Evolutionary conservation across 2,113 vertebrate genomes (phyloP).

Genomic region (Tachysurus vachellii): DNA sequence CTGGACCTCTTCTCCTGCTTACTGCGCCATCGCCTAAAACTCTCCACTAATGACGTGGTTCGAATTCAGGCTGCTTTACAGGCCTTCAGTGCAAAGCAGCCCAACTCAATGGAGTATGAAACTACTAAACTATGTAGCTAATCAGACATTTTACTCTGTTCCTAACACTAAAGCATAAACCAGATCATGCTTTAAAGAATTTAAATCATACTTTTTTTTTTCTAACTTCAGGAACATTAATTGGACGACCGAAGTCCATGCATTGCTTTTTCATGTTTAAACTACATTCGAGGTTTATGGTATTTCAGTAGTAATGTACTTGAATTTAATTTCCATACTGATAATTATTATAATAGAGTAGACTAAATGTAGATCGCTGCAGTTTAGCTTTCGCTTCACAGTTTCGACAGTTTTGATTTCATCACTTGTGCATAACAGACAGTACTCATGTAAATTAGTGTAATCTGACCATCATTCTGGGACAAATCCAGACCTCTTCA

Average conservation of each 20-base stretch:
- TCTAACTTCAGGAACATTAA: slow-evolving; percentile 57
- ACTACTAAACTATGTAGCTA: slow-evolving; percentile 84
- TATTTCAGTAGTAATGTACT: slow-evolving; percentile 20
- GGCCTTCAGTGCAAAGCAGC: slow-evolving; percentile 78
- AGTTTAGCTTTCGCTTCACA: slow-evolving; percentile 27
- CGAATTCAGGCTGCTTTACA: slow-evolving; percentile 78
- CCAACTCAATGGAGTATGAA: slow-evolving; percentile 77
- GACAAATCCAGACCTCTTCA: neutral
- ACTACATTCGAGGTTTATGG: slow-evolving; percentile 22
- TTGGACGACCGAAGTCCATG: slow-evolving; percentile 58
- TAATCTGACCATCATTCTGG: slow-evolving; percentile 39
- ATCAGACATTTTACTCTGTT: slow-evolving; percentile 56
- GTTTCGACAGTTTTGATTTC: slow-evolving; percentile 20
- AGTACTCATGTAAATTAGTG: slow-evolving; percentile 35
- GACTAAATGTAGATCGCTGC: slow-evolving; percentile 20
- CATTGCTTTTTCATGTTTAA: slow-evolving; percentile 55
- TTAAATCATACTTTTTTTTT: slow-evolving; percentile 38
- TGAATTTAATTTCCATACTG: slow-evolving; percentile 29
- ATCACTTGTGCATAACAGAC: slow-evolving; percentile 20
- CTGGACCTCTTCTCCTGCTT: slow-evolving; percentile 81
- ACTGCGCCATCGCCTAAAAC: slow-evolving; percentile 78
- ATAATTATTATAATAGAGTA: slow-evolving; percentile 31
- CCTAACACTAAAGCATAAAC: slow-evolving; percentile 52
- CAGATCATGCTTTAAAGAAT: slow-evolving; percentile 55
- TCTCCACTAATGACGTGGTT: slow-evolving; percentile 76